Base-by-base conservation (phyloP, 2,888 invertebrate species). In the Temnothorax unifasciatus region DNA sequence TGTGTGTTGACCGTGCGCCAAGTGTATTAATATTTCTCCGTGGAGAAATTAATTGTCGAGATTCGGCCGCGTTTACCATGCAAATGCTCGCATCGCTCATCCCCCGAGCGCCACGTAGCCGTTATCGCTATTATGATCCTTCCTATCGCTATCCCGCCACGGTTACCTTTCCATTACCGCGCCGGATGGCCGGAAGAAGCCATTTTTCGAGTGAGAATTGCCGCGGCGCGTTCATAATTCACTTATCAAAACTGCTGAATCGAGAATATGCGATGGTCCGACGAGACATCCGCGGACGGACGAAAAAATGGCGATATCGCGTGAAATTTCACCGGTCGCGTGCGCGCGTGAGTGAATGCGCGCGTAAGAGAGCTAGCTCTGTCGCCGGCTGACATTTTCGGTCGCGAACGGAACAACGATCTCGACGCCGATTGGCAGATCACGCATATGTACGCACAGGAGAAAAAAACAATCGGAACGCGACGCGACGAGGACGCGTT, bases 171-270 rank as follows among this genome's bases (percentile, higher is more conserved):
- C 79, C 59, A 81, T 81, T 81, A 81, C 50, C 38, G 50, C 25
- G 59, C 59, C 73, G 79, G 59, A 81, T 59, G 79, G 79, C 73
- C 79, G 79, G 79, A 79, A 79, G 79, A 71, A 79, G 59, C 59
- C 79, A 79, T 79, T 79, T 79, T 79, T 79, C 73, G 79, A 71
- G 38, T 79, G 73, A 71, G 71, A 71, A 79, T 71, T 50, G 71
- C 59, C 59, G 38, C 71, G 79, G 38, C 59, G 71, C 71, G 59
- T 59, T 71, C 71, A 71, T 79, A 79, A 79, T 59, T 79, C 71
- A 79, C 73, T 79, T 79, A 79, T 71, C 73, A 71, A 79, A 79
- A 79, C 79, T 79, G 79, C 79, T 79, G 79, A 79, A 61, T 79
- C 79, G 79, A 47, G 79, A 71, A 79, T 79, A 71, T n/a, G 71